These are phyloP conservation scores for Psittacula echo DNA, from an alignment of 2,797 vertebrate species.

Conservation along the genomic window DNA sequence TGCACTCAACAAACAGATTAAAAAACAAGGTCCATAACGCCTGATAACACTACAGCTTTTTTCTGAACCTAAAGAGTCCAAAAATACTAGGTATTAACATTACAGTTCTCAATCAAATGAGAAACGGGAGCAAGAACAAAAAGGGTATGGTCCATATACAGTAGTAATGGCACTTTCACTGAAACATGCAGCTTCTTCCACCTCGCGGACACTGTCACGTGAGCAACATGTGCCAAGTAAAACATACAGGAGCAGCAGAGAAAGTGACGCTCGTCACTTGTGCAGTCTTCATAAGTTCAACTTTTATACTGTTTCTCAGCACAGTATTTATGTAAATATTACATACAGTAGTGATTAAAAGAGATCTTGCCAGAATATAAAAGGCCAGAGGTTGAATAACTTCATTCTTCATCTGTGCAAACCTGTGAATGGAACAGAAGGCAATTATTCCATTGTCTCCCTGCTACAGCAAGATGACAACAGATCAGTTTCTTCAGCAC, in stretches of 20 bases:
- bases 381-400: slow-evolving; percentile 32
- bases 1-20: slow-evolving; percentile 77
- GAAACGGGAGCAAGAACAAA: slow-evolving; percentile 68
- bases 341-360: slow-evolving; percentile 92
- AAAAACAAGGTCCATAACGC: slow-evolving; percentile 78
- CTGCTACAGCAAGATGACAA: background rate
- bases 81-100: slow-evolving; percentile 75
- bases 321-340: slow-evolving; percentile 84
- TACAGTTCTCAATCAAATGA: slow-evolving; percentile 72
- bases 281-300: slow-evolving; percentile 72
- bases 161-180: slow-evolving; percentile 84
- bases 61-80: slow-evolving; percentile 74
- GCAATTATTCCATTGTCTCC: background rate
- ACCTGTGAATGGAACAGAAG: slow-evolving; percentile 80
- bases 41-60: slow-evolving; percentile 74
- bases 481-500: background rate
- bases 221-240: slow-evolving; percentile 85
- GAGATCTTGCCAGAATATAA: slow-evolving; percentile 66
- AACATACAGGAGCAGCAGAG: slow-evolving; percentile 86
- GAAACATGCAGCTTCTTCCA: slow-evolving; percentile 90
- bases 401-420: slow-evolving; percentile 98
- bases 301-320: slow-evolving; percentile 60
- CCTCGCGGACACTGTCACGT: slow-evolving; percentile 81
- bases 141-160: slow-evolving; percentile 79
- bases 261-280: slow-evolving; percentile 76